These are phyloP conservation scores for Agrilus mali DNA, from an alignment of 2,888 invertebrate genomes.

Conservation along the genomic window DNA sequence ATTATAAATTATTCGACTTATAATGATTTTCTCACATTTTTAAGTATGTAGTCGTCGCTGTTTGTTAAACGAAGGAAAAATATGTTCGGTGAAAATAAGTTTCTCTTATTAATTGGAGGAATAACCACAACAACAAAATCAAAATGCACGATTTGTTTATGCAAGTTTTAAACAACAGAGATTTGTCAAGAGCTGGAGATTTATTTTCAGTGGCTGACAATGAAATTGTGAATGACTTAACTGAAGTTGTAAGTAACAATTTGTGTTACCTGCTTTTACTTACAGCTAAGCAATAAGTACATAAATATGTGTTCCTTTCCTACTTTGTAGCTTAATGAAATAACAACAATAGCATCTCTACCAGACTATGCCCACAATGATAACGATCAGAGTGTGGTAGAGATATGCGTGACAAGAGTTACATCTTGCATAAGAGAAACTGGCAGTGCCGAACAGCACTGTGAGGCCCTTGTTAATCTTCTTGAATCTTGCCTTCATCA, in stretches of 20 bases:
- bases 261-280: not conserved
- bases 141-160: slow-evolving; percentile 86
- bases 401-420: slow-evolving; percentile 85
- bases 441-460: slow-evolving; percentile 74
- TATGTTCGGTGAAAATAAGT: slow-evolving; percentile 7
- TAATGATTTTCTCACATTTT: not conserved
- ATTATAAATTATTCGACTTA: no score
- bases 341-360: slow-evolving; percentile 69
- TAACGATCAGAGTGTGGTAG: slow-evolving; percentile 89
- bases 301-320: not conserved
- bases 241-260: slow-evolving; percentile 67
- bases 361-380: slow-evolving; percentile 75
- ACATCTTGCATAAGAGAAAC: slow-evolving; percentile 87
- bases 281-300: no score
- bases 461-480: slow-evolving; percentile 67
- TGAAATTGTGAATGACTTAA: slow-evolving; percentile 73
- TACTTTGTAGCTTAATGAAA: slow-evolving; percentile 49
- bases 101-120: slow-evolving; percentile 9
- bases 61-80: not conserved
- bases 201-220: slow-evolving; percentile 79
- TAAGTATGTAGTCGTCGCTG: not conserved
- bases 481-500: slow-evolving; percentile 81
- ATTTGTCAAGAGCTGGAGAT: slow-evolving; percentile 83
- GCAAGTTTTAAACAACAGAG: slow-evolving; percentile 79
- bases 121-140: slow-evolving; percentile 39